These are phyloP conservation scores for Panzeria rudis DNA, from an alignment of 2,888 invertebrate species.

Conservation along the genomic window DNA sequence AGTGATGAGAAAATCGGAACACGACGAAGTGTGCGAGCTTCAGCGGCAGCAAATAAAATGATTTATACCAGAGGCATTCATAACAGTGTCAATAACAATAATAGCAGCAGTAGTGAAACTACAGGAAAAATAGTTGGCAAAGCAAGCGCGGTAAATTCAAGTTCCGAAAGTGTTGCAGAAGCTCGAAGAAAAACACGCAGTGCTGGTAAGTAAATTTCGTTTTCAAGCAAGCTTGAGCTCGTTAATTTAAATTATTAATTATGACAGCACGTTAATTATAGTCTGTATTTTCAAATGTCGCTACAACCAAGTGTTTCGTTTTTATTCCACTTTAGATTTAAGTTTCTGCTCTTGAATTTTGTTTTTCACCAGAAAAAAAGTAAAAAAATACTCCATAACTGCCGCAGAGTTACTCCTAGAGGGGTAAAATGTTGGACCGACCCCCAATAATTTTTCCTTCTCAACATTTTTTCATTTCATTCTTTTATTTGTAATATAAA, in stretches of 20 bases:
- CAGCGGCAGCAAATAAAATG: constrained; percentile 83
- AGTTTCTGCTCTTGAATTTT: too few relatives aligned
- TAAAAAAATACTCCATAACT: too few relatives aligned
- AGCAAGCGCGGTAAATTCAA: constrained; percentile 75
- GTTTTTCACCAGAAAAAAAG: too few relatives aligned
- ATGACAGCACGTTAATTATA: too few relatives aligned
- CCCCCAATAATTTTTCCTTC: too few relatives aligned
- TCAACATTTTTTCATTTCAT: too few relatives aligned
- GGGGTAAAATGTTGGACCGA: too few relatives aligned
- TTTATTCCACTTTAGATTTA: too few relatives aligned
- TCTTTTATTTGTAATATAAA: too few relatives aligned
- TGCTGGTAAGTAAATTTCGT: constrained; percentile 85
- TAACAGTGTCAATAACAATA: constrained; percentile 29
- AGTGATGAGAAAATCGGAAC: constrained; percentile 85
- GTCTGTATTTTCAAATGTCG: too few relatives aligned
- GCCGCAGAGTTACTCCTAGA: too few relatives aligned
- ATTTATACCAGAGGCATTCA: constrained; percentile 79
- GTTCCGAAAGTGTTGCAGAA: constrained; percentile 78
- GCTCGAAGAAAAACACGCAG: constrained; percentile 88
- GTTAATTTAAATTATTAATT: neutral
- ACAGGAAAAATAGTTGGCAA: constrained; percentile 79
- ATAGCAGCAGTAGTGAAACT: constrained; percentile 24
- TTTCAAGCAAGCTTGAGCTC: neutral
- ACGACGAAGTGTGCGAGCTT: constrained; percentile 85
- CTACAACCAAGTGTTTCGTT: too few relatives aligned